These are phyloP conservation scores for Drosophila sucinea DNA, from an alignment of 1,140 invertebrate species.

Conservation along the genomic window DNA sequence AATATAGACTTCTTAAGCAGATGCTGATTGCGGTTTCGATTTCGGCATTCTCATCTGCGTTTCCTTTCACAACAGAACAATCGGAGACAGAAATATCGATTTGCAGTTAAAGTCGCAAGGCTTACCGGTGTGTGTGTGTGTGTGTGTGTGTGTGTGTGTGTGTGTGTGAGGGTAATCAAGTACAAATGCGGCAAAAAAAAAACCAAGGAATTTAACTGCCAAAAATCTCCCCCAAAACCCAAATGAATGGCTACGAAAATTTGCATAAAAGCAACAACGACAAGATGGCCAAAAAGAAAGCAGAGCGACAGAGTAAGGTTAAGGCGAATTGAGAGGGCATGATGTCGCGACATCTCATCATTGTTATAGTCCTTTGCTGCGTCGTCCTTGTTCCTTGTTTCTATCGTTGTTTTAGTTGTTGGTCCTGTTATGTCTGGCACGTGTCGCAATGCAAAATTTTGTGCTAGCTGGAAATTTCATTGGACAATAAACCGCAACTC, in stretches of 20 bases:
- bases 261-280: conserved; percentile 22
- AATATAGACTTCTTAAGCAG: neutral
- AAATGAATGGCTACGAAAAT: conserved; percentile 7
- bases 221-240: neutral
- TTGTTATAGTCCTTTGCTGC: conserved; percentile 37
- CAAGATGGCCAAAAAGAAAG: conserved; percentile 40
- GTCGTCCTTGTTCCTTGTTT: conserved; percentile 1
- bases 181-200: conserved; percentile 46
- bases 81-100: conserved; percentile 54
- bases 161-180: conserved; percentile 54
- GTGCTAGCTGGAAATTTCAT: conserved; percentile 54
- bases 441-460: conserved; percentile 63
- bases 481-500: conserved; percentile 52
- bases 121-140: no score
- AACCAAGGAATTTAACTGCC: conserved; percentile 26
- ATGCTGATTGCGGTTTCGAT: neutral
- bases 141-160: conserved; percentile 23
- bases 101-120: conserved; percentile 55
- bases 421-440: conserved; percentile 65
- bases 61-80: conserved; percentile 17
- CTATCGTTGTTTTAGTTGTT: conserved; percentile 8
- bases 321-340: conserved; percentile 1
- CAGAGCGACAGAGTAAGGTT: neutral
- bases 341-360: conserved; percentile 34
- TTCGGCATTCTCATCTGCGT: neutral